These are phyloP conservation scores for Pinctada fucata DNA, from an alignment of 2,888 invertebrate species.

Conservation along the genomic window DNA sequence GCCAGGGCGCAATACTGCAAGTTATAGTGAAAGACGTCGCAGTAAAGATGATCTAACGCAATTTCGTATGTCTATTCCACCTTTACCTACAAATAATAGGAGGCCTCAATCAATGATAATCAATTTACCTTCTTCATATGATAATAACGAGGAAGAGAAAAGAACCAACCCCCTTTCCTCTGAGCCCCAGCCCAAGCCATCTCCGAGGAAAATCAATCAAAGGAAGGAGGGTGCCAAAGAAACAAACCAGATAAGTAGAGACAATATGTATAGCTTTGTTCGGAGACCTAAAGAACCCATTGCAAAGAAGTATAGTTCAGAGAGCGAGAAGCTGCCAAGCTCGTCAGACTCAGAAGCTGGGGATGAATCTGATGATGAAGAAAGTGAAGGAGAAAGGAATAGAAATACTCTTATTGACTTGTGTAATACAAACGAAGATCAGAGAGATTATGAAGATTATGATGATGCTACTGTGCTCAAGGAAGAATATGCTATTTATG, in stretches of 20 bases:
- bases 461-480: not conserved
- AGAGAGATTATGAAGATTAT: not conserved
- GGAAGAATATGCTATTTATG: not conserved
- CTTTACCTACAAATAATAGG: slow-evolving; percentile 1
- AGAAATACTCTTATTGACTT: slow-evolving; percentile 8
- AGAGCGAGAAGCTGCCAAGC: no score
- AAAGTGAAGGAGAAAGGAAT: slow-evolving; percentile 1
- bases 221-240: not conserved
- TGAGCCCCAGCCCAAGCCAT: not conserved
- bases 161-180: not conserved
- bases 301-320: not conserved
- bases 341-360: no score
- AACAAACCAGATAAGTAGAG: not conserved
- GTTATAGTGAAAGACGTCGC: not conserved
- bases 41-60: slow-evolving; percentile 3
- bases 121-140: not conserved
- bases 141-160: not conserved
- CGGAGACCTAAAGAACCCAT: not conserved
- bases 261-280: not conserved
- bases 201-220: not conserved
- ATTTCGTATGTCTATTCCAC: slow-evolving; percentile 8
- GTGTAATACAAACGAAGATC: not conserved
- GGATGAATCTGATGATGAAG: slow-evolving; percentile 1
- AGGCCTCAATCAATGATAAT: slow-evolving; percentile 3
- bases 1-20: not conserved